Conservation (phyloP, 2,797 vertebrate species). For the Acrossocheilus wenchowensis region DNA sequence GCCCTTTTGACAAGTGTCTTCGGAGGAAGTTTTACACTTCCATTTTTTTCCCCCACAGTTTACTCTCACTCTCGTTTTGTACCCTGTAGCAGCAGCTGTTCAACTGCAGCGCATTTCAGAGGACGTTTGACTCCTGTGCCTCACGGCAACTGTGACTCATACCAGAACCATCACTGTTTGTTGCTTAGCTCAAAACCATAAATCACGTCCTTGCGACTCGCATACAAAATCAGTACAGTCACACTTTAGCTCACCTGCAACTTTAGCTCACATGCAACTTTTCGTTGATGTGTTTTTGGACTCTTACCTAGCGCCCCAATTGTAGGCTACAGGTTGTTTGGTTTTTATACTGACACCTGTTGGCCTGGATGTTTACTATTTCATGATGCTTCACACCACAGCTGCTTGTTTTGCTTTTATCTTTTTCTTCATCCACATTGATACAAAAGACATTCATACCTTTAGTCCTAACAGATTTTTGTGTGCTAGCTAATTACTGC, state of each 20-base stretch:
- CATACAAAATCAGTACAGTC: constrained; percentile 22
- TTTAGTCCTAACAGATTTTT: neutral
- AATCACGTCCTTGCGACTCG: constrained; percentile 21
- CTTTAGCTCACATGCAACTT: neutral
- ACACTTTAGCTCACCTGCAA: neutral
- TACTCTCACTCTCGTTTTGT: constrained; percentile 13
- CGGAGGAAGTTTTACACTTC: constrained; percentile 14
- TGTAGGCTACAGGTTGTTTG: neutral
- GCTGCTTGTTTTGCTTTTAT: neutral
- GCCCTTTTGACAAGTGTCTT: constrained; percentile 13
- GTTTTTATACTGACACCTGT: neutral
- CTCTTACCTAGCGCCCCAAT: neutral
- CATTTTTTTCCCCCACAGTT: neutral
- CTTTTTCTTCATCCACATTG: neutral
- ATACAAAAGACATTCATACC: neutral
- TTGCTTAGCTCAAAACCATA: constrained; percentile 35
- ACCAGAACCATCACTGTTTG: constrained; percentile 31
- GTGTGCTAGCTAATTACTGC: neutral
- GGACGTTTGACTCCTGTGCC: neutral
- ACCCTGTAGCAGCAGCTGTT: constrained; percentile 44
- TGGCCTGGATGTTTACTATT: neutral
- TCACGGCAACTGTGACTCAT: constrained; percentile 44
- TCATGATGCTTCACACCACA: neutral
- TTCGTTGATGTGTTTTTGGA: neutral
- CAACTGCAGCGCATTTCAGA: constrained; percentile 17